Conservation (phyloP, 2,113 vertebrate genomes). For the Eonycteris spelaea region DNA sequence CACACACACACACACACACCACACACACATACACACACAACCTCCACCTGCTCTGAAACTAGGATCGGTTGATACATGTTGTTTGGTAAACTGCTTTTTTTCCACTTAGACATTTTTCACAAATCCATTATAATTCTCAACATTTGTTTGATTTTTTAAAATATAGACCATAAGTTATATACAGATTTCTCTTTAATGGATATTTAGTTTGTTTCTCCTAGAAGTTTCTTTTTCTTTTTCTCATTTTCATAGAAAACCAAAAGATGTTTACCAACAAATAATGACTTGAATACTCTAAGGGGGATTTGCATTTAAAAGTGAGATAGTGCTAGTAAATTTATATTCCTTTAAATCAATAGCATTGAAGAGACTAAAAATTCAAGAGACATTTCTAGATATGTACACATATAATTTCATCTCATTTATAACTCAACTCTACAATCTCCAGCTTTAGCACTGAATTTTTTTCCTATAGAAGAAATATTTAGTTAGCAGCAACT, state of each 20-base stretch:
- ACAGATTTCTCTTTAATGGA: neutral
- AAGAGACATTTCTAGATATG: neutral
- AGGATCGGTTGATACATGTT: neutral
- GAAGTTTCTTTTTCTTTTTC: neutral
- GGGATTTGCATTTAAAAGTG: neutral
- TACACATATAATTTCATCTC: neutral
- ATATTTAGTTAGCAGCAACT: neutral
- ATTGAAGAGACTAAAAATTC: neutral
- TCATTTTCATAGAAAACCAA: neutral
- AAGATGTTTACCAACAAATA: neutral
- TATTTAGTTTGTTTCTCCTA: neutral
- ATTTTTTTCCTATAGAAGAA: neutral
- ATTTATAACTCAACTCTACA: neutral
- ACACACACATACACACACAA: neutral
- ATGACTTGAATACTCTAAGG: neutral
- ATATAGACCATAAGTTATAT: neutral
- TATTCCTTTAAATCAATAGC: neutral
- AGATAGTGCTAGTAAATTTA: neutral
- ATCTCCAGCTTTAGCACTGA: neutral
- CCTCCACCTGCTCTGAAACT: neutral
- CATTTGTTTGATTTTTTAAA: conserved; percentile 24
- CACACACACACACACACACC: neutral
- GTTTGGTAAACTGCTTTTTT: neutral
- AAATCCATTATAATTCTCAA: neutral
- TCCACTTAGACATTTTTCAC: neutral